Conservation (phyloP, 2,888 invertebrate species). For the Dryobota labecula region DNA sequence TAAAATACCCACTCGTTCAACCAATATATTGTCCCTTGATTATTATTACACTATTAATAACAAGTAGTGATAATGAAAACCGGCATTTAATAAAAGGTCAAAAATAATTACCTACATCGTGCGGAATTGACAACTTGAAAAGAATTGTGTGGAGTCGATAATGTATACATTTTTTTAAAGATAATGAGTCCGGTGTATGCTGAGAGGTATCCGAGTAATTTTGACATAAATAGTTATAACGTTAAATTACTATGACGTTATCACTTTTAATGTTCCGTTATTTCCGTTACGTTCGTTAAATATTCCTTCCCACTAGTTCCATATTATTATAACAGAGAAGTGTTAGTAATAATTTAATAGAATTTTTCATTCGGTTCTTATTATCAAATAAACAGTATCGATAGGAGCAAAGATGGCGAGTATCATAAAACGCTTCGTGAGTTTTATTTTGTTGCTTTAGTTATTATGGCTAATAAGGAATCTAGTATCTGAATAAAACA, state of each 20-base stretch:
- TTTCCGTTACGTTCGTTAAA: background rate
- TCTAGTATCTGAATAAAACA: slow-evolving; percentile 47
- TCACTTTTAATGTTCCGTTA: slow-evolving; percentile 1
- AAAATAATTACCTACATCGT: slow-evolving; percentile 53
- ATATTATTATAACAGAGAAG: background rate
- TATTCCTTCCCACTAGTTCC: background rate
- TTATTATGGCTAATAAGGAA: slow-evolving; percentile 55
- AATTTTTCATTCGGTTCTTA: slow-evolving; percentile 19
- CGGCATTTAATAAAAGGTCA: slow-evolving; percentile 58
- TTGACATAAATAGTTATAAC: slow-evolving; percentile 9
- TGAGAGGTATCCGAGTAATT: slow-evolving; percentile 25
- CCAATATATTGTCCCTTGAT: slow-evolving; percentile 41
- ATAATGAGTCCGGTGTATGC: slow-evolving; percentile 20
- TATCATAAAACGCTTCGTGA: slow-evolving; percentile 26
- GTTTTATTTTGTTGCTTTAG: slow-evolving; percentile 44
- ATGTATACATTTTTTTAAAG: slow-evolving; percentile 40
- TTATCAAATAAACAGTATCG: slow-evolving; percentile 18
- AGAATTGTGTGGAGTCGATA: slow-evolving; percentile 40
- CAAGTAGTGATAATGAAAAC: slow-evolving; percentile 49
- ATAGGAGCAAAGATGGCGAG: slow-evolving; percentile 19
- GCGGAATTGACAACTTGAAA: slow-evolving; percentile 54
- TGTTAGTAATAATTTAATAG: background rate
- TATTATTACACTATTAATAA: slow-evolving; percentile 60
- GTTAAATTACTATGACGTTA: slow-evolving; percentile 17
- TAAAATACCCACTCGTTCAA: slow-evolving; percentile 1